phyloP scores from a whole-genome alignment of 1,140 invertebrate species.

The Hypsibius dujardini region DNA sequence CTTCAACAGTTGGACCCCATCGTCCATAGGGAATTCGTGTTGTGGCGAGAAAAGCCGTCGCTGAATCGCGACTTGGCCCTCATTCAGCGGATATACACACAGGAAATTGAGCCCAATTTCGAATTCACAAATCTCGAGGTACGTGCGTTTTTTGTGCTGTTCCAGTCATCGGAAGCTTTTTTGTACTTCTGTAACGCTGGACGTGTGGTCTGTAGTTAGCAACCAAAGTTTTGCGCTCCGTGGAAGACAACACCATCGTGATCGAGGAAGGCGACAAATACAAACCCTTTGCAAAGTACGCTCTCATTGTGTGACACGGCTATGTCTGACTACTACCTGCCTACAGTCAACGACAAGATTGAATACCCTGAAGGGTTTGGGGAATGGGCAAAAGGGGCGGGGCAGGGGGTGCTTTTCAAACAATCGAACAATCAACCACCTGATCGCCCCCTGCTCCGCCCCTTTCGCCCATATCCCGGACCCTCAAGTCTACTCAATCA shows the following conservation, averaged over 20 bases:
- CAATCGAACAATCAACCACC: too few species aligned
- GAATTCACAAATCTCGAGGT: slow-evolving; percentile 48
- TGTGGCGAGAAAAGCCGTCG: slow-evolving; percentile 48
- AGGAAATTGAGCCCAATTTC: slow-evolving; percentile 59
- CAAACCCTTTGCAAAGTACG: slow-evolving; percentile 48
- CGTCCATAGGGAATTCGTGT: slow-evolving; percentile 49
- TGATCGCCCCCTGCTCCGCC: too few species aligned
- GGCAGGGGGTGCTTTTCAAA: too few species aligned
- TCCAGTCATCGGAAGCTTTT: background rate
- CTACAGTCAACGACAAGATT: background rate
- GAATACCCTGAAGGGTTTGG: too few species aligned
- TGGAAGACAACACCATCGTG: slow-evolving; percentile 51
- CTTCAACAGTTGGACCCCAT: slow-evolving; percentile 48
- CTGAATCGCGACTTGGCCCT: slow-evolving; percentile 43
- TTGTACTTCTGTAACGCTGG: slow-evolving; percentile 12
- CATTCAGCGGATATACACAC: slow-evolving; percentile 46
- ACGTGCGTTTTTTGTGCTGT: slow-evolving; percentile 21
- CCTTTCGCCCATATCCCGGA: too few species aligned
- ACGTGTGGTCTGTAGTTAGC: slow-evolving; percentile 35
- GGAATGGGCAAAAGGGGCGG: too few species aligned
- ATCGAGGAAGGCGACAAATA: slow-evolving; percentile 53
- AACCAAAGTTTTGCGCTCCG: slow-evolving; percentile 43
- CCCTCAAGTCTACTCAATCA: too few species aligned
- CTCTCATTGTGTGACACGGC: slow-evolving; percentile 21
- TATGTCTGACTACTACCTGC: background rate